phyloP scores from a whole-genome alignment of 2,888 invertebrate genomes.

The Theretra japonica region DNA sequence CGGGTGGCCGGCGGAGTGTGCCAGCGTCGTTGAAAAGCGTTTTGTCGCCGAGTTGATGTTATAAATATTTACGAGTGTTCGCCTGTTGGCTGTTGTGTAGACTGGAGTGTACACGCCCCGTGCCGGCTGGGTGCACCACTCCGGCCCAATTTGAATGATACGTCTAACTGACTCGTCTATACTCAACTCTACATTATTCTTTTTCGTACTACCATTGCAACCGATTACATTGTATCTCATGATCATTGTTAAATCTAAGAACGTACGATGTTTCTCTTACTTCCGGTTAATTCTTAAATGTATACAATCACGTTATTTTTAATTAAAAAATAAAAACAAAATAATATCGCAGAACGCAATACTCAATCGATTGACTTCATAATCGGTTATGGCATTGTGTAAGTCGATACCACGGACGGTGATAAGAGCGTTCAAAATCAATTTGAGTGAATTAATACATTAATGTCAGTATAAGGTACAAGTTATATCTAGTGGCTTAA shows the following conservation, averaged over 20 bases:
- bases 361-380: not conserved
- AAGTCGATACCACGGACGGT: conserved; percentile 21
- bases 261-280: no score
- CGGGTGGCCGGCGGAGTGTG: conserved; percentile 65
- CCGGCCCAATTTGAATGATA: conserved; percentile 4
- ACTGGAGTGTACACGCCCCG: conserved; percentile 55
- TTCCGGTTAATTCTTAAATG: no score
- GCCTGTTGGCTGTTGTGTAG: not conserved
- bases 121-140: conserved; percentile 43
- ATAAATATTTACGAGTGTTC: conserved; percentile 75
- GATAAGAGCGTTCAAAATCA: conserved; percentile 37
- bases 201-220: no score
- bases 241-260: no score
- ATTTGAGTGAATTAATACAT: conserved; percentile 50
- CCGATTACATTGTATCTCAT: no score
- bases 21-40: conserved; percentile 65
- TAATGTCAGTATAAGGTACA: conserved; percentile 70
- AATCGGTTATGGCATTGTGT: not conserved
- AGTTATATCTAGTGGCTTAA: conserved; percentile 65
- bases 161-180: not conserved
- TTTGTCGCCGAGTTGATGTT: conserved; percentile 69
- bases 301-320: no score
- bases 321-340: no score
- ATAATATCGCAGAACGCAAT: no score
- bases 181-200: not conserved